Evolutionary conservation across 2,797 vertebrate species (phyloP).

Genomic region (Thalassophryne amazonica): DNA sequence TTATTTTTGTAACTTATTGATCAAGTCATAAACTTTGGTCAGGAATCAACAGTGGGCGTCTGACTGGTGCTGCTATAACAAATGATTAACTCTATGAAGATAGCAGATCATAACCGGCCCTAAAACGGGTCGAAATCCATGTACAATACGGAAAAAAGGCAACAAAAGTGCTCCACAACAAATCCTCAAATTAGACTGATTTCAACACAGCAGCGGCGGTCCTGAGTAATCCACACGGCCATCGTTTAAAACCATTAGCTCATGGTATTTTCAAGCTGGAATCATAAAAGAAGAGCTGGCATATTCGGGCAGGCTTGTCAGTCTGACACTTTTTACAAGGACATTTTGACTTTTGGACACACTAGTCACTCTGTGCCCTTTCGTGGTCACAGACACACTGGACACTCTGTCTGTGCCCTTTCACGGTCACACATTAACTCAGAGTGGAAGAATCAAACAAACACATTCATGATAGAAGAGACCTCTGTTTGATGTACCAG

Average conservation of each 20-base stretch:
- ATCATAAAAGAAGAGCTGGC: conserved; percentile 19
- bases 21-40: conserved; percentile 27
- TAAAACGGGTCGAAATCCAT: background rate
- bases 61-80: background rate
- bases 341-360: background rate
- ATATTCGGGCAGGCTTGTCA: conserved; percentile 5
- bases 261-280: conserved; percentile 2
- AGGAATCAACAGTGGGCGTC: conserved; percentile 18
- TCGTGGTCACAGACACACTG: background rate
- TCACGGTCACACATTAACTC: conserved; percentile 48
- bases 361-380: background rate
- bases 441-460: background rate
- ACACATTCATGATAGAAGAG: background rate
- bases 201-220: conserved; percentile 3
- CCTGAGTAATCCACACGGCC: background rate
- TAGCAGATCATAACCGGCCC: background rate
- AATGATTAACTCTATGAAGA: conserved; percentile 49
- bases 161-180: conserved; percentile 1
- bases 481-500: background rate
- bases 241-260: conserved; percentile 27
- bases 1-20: conserved; percentile 54
- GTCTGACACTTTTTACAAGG: conserved; percentile 14
- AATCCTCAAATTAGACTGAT: background rate
- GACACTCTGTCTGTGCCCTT: background rate
- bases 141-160: background rate